Evolutionary conservation across 2,888 invertebrate species (phyloP).

Genomic region (Laothoe populi): DNA sequence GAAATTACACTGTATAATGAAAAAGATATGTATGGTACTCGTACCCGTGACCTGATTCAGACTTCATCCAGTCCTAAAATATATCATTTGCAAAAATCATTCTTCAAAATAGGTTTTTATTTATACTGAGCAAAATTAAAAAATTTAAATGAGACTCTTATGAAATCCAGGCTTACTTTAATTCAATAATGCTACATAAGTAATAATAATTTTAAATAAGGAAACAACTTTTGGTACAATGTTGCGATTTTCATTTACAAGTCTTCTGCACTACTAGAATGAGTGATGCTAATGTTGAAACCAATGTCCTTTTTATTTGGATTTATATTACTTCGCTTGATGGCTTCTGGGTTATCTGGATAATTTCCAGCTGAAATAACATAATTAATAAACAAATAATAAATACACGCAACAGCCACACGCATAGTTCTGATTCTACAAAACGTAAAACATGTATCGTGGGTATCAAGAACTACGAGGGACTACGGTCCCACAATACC

Average conservation of each 20-base stretch:
- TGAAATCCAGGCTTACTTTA: not conserved
- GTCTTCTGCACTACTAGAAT: constrained; percentile 38
- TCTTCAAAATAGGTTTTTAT: no score
- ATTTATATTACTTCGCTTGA: constrained; percentile 29
- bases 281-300: constrained; percentile 67
- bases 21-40: no score
- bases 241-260: constrained; percentile 33
- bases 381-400: no score
- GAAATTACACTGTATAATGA: no score
- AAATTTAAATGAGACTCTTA: not conserved
- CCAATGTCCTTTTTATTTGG: constrained; percentile 62
- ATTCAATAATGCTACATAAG: constrained; percentile 21
- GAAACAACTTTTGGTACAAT: constrained; percentile 24
- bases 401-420: no score
- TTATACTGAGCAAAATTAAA: not conserved
- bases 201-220: constrained; percentile 27
- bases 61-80: no score
- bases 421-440: no score
- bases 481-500: no score
- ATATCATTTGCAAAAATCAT: no score
- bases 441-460: no score
- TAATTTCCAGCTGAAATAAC: constrained; percentile 50
- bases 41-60: no score
- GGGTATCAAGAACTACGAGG: no score
- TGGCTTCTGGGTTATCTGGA: constrained; percentile 32